A percentile compares a stretch with the other conserved stretches of the same genome.
Evolutionary conservation across 2,797 vertebrate genomes (phyloP).

Genomic region (Arremon brunneinucha): DNA sequence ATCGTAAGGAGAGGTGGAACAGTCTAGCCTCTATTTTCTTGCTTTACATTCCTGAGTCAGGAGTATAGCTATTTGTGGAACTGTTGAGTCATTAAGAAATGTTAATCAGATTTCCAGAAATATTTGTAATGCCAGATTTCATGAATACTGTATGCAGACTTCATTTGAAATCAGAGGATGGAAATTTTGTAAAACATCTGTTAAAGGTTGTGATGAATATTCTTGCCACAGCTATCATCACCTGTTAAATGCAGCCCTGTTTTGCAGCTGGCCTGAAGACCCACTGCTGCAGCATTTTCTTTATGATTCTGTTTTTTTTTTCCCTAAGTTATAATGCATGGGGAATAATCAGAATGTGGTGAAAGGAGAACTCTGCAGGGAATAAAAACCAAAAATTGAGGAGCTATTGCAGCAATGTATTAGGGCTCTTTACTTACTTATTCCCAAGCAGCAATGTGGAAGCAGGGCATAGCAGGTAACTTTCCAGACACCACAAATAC

Average conservation of each 20-base stretch:
- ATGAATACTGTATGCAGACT: background rate
- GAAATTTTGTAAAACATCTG: conserved; percentile 31
- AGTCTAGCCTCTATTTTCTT: background rate
- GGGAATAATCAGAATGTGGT: background rate
- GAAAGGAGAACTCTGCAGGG: background rate
- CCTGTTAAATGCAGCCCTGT: background rate
- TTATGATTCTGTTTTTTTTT: background rate
- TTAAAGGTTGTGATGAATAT: conserved; percentile 45
- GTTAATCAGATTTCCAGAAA: conserved; percentile 42
- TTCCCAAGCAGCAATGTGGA: background rate
- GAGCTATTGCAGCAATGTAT: background rate
- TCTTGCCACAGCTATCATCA: background rate
- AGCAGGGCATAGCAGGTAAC: background rate
- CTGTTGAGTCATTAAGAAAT: background rate
- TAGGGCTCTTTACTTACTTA: background rate
- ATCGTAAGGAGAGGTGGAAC: background rate
- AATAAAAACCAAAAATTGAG: background rate
- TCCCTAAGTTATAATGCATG: rapidly evolving
- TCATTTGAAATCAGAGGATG: background rate
- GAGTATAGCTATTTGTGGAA: background rate
- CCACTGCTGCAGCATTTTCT: background rate
- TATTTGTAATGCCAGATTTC: background rate
- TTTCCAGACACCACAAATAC: background rate
- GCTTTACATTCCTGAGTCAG: background rate
- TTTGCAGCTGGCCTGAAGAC: background rate